These are phyloP conservation scores for Conus canariensis DNA, from an alignment of 2,888 invertebrate species.

Conservation along the genomic window DNA sequence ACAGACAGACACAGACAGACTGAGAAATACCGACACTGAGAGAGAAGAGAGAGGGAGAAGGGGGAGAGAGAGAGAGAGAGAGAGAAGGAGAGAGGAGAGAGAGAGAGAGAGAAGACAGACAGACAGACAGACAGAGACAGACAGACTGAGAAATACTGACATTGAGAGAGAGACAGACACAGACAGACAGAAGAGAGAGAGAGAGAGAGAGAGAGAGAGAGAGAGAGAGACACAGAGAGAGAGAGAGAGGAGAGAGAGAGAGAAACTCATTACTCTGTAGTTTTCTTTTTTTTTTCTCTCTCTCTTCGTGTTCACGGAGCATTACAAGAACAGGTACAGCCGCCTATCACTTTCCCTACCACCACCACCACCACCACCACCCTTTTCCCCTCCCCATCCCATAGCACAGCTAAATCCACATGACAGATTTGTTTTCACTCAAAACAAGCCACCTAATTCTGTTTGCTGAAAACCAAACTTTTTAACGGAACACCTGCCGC, in stretches of 20 bases:
- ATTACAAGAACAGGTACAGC: too few species aligned
- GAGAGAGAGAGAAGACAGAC: neutral
- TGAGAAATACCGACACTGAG: neutral
- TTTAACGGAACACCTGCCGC: too few species aligned
- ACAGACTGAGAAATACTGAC: neutral
- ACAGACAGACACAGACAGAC: neutral
- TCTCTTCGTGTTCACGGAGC: too few species aligned
- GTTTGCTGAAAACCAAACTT: too few species aligned
- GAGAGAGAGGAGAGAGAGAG: neutral
- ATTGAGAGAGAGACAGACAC: neutral
- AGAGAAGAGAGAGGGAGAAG: neutral
- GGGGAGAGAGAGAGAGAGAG: neutral
- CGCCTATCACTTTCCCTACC: too few species aligned
- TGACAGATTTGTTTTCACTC: too few species aligned
- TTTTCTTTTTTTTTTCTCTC: too few species aligned
- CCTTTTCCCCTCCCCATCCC: too few species aligned
- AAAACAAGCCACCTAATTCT: too few species aligned
- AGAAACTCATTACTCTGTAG: too few species aligned
- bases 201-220: conserved; percentile 10
- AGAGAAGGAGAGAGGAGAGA: neutral
- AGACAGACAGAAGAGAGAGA: neutral
- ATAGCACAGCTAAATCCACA: too few species aligned
- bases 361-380: too few species aligned
- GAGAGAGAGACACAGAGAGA: neutral
- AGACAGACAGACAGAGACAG: neutral